Conservation (phyloP, 1,140 invertebrate species). For the Sinonovacula constricta region DNA sequence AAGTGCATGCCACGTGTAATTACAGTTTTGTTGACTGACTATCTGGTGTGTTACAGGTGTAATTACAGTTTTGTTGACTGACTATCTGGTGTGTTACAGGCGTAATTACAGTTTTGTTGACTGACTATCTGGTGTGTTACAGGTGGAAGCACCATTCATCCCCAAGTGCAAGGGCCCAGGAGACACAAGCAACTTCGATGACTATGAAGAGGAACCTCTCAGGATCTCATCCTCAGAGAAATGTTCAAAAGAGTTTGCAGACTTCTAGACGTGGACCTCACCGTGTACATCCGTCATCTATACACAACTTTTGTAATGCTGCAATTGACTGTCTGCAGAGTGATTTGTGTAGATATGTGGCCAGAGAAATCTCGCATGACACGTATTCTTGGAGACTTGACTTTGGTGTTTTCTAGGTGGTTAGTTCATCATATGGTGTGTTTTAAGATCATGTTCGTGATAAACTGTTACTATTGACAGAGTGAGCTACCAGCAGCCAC, state of each 20-base stretch:
- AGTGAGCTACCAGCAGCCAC: too few relatives aligned
- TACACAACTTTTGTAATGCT: too few relatives aligned
- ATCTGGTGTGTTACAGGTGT: neutral
- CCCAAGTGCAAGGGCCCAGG: conserved; percentile 81
- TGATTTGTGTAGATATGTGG: too few relatives aligned
- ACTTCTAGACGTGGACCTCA: conserved; percentile 81
- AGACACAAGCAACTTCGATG: conserved; percentile 82
- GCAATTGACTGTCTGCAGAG: too few relatives aligned
- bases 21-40: neutral
- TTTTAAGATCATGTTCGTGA: too few relatives aligned
- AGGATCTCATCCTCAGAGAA: conserved; percentile 78
- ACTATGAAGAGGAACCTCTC: conserved; percentile 82
- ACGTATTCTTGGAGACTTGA: too few relatives aligned
- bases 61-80: neutral
- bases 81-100: conserved; percentile 68
- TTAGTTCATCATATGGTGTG: too few relatives aligned
- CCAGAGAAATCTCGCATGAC: too few relatives aligned
- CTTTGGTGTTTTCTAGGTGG: too few relatives aligned
- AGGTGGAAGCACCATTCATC: conserved; percentile 81
- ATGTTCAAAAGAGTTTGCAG: conserved; percentile 81
- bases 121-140: conserved; percentile 26
- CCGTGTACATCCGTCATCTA: too few relatives aligned
- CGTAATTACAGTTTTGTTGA: conserved; percentile 78
- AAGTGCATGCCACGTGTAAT: neutral
- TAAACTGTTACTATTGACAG: too few relatives aligned